Evolutionary conservation across 2,888 invertebrate species (phyloP), one percentile per base, ranked within the genome.

Genomic region (Junonia oenone): DNA sequence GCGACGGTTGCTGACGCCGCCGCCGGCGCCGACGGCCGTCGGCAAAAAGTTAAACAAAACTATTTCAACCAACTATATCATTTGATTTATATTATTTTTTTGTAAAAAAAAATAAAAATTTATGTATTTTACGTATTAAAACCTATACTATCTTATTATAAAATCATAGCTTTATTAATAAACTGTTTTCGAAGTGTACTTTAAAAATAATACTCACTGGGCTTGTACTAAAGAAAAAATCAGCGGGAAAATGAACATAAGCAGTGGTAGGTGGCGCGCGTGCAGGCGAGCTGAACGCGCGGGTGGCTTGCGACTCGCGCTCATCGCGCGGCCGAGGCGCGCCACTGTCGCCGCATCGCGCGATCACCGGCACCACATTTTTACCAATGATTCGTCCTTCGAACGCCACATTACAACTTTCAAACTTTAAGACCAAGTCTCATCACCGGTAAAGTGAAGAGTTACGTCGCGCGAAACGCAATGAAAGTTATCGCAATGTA

Each of bases 271-370:
- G 37, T 19, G 48, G 35, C 54, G 61, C 66, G 68, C 68, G 66
- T 65, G 66, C 61, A 62, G 63, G 58, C 64, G 63, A 68, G 64
- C 64, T 63, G 63, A 58, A 63, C 67, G 69, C 72, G 71, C 71
- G 70, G 72, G 71, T 63, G 66, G 65, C 73, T 77, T 72, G 78
- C 79, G 72, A 71, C 73, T 78, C 84, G 78, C 83, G 84, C 75
- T 85, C 89, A 89, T 88, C 76, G 83, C 88, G 81, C 84, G 76
- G 67, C 70, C 63, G 63, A 60, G 65, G 69, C 80, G 73, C 78
- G 76, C 72, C 64, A 63, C 72, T 62, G 64, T 66, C 71, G 72
- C 73, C 73, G 71, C 87, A 84, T 83, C 73, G 81, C 82, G 76
- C 78, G 75, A 75, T 81, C 82, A 85, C 78, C 74, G 68, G 69